Conservation (phyloP, 2,888 invertebrate genomes). For the Drosophila quasianomalipes region DNA sequence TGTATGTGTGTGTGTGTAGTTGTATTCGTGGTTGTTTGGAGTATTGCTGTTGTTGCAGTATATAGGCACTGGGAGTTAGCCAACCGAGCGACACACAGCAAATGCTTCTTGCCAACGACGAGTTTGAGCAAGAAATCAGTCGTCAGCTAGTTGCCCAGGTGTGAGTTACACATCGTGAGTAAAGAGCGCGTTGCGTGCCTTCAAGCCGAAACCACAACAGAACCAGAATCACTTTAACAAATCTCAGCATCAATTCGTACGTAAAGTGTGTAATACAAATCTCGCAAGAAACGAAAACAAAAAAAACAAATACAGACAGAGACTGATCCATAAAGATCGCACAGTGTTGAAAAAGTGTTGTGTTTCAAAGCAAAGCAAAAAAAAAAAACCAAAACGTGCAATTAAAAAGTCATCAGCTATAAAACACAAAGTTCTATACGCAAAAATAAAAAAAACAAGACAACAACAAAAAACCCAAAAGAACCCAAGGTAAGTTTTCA, state of each 20-base stretch:
- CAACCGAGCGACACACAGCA: conserved; percentile 63
- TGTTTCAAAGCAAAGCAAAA: conserved; percentile 20
- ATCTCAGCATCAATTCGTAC: conserved; percentile 14
- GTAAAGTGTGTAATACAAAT: conserved; percentile 10
- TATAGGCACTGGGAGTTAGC: conserved; percentile 66
- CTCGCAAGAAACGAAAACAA: conserved; percentile 11
- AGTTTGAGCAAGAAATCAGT: conserved; percentile 82
- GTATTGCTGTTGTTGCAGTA: conserved; percentile 37
- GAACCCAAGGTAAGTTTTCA: conserved; percentile 70
- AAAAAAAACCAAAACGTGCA: conserved; percentile 47
- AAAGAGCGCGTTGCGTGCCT: conserved; percentile 63
- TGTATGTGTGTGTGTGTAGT: conserved; percentile 20
- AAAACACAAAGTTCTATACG: conserved; percentile 36
- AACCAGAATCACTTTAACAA: conserved; percentile 12
- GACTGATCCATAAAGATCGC: conserved; percentile 54
- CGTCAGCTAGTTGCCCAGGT: conserved; percentile 84
- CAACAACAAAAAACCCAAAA: conserved; percentile 21
- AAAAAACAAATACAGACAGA: conserved; percentile 33
- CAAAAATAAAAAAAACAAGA: conserved; percentile 3
- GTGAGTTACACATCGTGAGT: conserved; percentile 79
- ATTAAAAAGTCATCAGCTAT: conserved; percentile 69
- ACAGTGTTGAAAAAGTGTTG: conserved; percentile 45
- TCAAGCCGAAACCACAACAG: conserved; percentile 20
- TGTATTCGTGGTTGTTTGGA: conserved; percentile 30
- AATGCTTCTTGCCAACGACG: conserved; percentile 83